Evolutionary conservation across 2,888 invertebrate genomes (phyloP), one percentile per base, ranked within the genome.

Genomic region (Athalia circularis): DNA sequence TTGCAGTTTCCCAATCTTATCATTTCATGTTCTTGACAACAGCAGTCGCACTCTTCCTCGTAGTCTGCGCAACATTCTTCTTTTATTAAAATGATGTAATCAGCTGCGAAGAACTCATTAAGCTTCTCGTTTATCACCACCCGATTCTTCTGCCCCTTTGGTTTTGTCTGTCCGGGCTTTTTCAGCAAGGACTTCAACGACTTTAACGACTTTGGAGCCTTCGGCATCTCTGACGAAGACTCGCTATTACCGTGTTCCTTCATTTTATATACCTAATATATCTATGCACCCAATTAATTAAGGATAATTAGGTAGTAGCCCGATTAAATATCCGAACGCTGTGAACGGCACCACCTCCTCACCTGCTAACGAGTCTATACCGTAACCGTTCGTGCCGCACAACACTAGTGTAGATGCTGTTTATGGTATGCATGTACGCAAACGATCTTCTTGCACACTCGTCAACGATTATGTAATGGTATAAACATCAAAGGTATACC

Each of bases 81-180:
- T 80, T 97, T 94, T 82, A 97, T 96, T 81, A 97, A 92, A 85
- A 97, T 97, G 87, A 97, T 97, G 88, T 97, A 97, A 91, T 97
- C 97, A 75, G 97, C 97, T 85, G 97, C 97, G 90, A 97, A 97
- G 91, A 96, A 97, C 90, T 96, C 96, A 91, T 97, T 97, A 77
- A 95, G 94, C 86, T 94, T 96, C 91, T 97, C 97, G 88, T 97
- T 96, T 88, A 97, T 97, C 76, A 96, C 94, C 45, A 97, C 97
- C 78, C 96, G 94, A 89, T 96, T 94, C 87, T 95, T 95, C 85
- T 94, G 94, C 80, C 92, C 90, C 80, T 92, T 89, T 15, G 85
- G 90, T 88, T 94, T 94, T 83, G 92, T 93, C 78, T 93, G 92
- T 80, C 95, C 95, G 80, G 94, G 93, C 87, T 95, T 95, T 91